Base-by-base conservation (phyloP, 1,140 invertebrate species). In the Orchestia grillus region DNA sequence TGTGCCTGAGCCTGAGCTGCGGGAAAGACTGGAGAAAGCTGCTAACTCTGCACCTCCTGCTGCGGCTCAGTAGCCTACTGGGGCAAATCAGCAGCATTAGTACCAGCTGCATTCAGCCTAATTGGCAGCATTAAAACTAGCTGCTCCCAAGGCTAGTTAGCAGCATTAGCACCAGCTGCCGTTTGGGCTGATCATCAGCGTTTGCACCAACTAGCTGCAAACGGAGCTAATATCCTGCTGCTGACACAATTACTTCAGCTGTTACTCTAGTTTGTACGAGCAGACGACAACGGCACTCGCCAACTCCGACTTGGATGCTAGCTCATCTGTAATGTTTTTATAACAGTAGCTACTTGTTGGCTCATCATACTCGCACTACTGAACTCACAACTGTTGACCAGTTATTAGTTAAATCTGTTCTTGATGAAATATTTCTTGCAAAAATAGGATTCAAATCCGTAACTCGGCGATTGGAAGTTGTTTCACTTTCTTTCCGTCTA, bases 1-100 rank as follows among this genome's bases (percentile, higher is more conserved):
- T 40, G 92, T 94, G 43, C 92, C 92, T 8, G 92, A 94, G n/a
- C 92, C 92, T 94, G 92, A 94, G 44, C 44, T 94, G 92, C 44
- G 92, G 43, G 43, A 94, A 3, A 44, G 92, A 47, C 92, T 94
- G 0, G 36, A 94, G 0, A 45, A 23, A 44, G 92, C 92, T 44
- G 92, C 92, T 40, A 94, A 94, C 44, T 94, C 92, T 94, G 92
- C 40, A 0, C 92, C 92, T 16, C 92, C 92, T 94, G 43, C 43
- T 47, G 92, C 43, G 15, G 92, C 43, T 94, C 43, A 77, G 36
- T 28, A 6, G 6, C 47, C 62, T 77, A 28, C 62, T 36, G 28
- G 15, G 11, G 62, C 15, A 19, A 77, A 77, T 77, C 62, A 77
- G 62, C 62, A 77, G 62, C 62, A 77, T 36, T 77, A 77, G 28